Base-by-base conservation (phyloP, 2,113 vertebrate species). In the Aegithalos caudatus region DNA sequence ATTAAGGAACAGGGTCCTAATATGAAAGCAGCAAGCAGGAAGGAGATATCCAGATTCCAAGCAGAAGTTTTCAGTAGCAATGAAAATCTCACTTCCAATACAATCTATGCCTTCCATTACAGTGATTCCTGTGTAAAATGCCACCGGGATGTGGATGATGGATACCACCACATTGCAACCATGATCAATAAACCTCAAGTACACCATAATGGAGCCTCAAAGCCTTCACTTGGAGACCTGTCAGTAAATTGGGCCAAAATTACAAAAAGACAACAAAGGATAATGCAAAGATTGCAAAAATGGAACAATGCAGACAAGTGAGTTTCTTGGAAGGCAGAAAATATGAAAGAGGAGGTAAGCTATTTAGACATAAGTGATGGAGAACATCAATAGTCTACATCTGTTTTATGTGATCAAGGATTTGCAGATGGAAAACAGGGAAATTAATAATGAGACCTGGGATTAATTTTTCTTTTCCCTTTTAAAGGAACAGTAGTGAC, bases 201-300 rank as follows among this genome's bases (percentile, higher is more conserved):
- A 78, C 51, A 44, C 53, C 51, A 62, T 90, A 64, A 95, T 51
- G 64, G 62, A 94, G 28, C 67, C 82, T 93, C 95, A 90, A 90
- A 96, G 74, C 60, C 40, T 83, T 83, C 0, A 0, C 51, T 74
- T 22, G 72, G 31, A 82, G 82, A 81, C 22, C 85, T 88, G 78
- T 86, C 95, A 88, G 66, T 74, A 93, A 95, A 90, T 50, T 86
- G 82, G 93, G 79, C 45, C 94, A 86, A 22, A 51, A 78, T 90
- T 88, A 94, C 94, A 92, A 93, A 91, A 14, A 90, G 71, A 54
- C 62, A 90, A 70, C 85, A 82, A 81, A 85, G 81, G 61, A 89
- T 69, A 87, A 76, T 21, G 66, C 73, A 82, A 85, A 65, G 58
- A 91, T 35, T 79, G 88, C 74, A 62, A 82, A 94, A 94, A 88